Conservation (phyloP, 2,888 invertebrate genomes). For the Yponomeuta evonymella region DNA sequence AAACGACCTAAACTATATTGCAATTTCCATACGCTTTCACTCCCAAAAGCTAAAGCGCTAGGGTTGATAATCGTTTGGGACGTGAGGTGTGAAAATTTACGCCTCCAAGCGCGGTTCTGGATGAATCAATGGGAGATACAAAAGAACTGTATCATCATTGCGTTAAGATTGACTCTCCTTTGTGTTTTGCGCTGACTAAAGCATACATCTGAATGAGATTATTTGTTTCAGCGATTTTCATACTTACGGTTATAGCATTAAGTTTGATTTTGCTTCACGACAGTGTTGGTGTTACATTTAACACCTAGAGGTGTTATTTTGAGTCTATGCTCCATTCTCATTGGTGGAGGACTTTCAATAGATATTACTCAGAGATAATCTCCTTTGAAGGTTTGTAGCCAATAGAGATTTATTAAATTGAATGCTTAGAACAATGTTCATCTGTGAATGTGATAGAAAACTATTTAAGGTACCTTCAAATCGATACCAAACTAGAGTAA, state of each 20-base stretch:
- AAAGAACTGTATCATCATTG: slow-evolving; percentile 6
- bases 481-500: too few relatives aligned
- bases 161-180: slow-evolving; percentile 1
- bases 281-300: slow-evolving; percentile 58
- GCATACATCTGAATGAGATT: background rate
- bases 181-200: slow-evolving; percentile 16
- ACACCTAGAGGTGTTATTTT: slow-evolving; percentile 55
- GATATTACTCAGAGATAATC: too few relatives aligned
- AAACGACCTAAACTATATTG: slow-evolving; percentile 29
- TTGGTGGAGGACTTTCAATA: slow-evolving; percentile 39
- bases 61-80: slow-evolving; percentile 27
- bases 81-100: slow-evolving; percentile 70
- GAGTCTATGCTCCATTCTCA: slow-evolving; percentile 42
- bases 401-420: too few relatives aligned
- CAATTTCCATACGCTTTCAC: slow-evolving; percentile 11
- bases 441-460: too few relatives aligned
- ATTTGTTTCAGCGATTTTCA: background rate
- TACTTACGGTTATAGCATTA: slow-evolving; percentile 20
- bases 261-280: slow-evolving; percentile 24
- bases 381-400: too few relatives aligned
- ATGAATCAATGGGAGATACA: background rate
- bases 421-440: too few relatives aligned
- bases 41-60: slow-evolving; percentile 21
- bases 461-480: too few relatives aligned
- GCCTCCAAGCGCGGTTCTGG: slow-evolving; percentile 44